Base-by-base conservation (phyloP, 2,113 vertebrate species). In the Mus pahari region DNA sequence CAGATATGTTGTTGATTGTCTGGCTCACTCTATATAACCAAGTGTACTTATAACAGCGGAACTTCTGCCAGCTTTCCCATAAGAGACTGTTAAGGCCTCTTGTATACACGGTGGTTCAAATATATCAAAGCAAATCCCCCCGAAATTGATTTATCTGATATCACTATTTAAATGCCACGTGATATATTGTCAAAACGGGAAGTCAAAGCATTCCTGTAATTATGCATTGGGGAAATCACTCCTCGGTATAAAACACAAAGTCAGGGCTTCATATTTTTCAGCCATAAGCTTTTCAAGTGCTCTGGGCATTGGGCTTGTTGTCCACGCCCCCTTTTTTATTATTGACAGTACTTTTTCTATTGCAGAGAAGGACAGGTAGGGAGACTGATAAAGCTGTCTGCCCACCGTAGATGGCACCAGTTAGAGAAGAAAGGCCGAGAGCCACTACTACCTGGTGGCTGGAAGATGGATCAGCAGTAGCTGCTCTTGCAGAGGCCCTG, bases 111-210 rank as follows among this genome's bases (percentile, higher is more conserved):
- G 0, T 7, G 84, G 68, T 90, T 90, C 64, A 94, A 92, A 71
- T 74, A 78, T 24, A 7, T 91, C 50, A 68, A 89, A 87, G 36
- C 39, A 86, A 90, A 74, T 31, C 24, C 87, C 3, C 3, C 58
- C 60, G 70, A 74, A 7, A 89, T 93, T 64, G 89, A 50, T 14
- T 92, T 87, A 50, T 58, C 33, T 94, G 84, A 71, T 68, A 50
- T 58, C 12, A 17, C 50, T 95, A 89, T 48, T 95, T 97, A 92
- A 92, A 90, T 42, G 48, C 26, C 31, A 90, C 53, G n/a, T 22
- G 62, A 74, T 78, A 82, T 68, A 73, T 31, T 12, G 73, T 60
- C 39, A 31, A 86, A 19, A 24, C 42, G 55, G 84, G 36, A 94
- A 90, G 58, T 64, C 33, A 81, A 73, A 78, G 53, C 71, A 70